Conservation (phyloP, 2,113 vertebrate genomes). For the Daboia siamensis region DNA sequence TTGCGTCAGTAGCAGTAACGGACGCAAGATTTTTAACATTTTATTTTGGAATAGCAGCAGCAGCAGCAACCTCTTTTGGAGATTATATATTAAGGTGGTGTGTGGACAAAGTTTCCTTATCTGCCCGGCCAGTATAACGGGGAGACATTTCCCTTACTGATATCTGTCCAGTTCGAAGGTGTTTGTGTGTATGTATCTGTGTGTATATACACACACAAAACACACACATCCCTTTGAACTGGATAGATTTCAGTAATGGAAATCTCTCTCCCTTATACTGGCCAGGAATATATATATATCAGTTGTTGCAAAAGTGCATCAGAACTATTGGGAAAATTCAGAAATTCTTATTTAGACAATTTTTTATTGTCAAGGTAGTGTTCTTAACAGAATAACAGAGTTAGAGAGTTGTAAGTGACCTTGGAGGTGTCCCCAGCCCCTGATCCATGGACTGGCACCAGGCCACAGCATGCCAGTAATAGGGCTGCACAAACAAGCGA, state of each 20-base stretch:
- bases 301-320: neutral
- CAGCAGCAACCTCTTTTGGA: neutral
- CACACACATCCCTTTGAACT: too few relatives aligned
- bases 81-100: neutral
- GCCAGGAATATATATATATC: neutral
- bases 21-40: neutral
- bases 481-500: too few relatives aligned
- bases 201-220: too few relatives aligned
- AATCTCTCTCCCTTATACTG: too few relatives aligned
- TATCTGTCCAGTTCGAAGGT: neutral
- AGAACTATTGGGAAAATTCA: neutral
- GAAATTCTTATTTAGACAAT: neutral
- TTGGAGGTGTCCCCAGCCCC: neutral
- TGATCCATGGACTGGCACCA: too few relatives aligned
- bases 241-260: too few relatives aligned
- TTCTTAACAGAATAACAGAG: neutral
- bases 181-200: too few relatives aligned
- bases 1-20: neutral
- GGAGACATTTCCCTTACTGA: neutral
- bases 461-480: too few relatives aligned
- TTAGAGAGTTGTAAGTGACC: neutral
- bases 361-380: neutral
- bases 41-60: neutral
- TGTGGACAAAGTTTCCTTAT: neutral
- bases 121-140: neutral